Evolutionary conservation across 2,888 invertebrate genomes (phyloP), one percentile per base, ranked within the genome.

Genomic region (Dicranocentrus wangi): DNA sequence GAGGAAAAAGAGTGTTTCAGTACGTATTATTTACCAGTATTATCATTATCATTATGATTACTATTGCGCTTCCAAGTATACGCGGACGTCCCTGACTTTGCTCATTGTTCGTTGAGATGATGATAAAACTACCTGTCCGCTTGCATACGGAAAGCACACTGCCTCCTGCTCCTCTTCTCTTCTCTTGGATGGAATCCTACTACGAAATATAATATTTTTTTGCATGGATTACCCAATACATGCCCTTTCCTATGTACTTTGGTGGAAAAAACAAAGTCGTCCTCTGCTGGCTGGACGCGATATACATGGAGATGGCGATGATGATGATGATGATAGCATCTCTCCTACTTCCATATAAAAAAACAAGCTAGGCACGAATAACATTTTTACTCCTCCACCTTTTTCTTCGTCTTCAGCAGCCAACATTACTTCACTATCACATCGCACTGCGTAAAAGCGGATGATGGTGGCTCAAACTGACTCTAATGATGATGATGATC

Each of bases 381-480:
- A 10, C 47, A 47, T 47, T 47, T 47, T 47, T 47, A 55, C 55
- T 55, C 55, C 25, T 23, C 55, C 55, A 55, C 55, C 47, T 55
- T 10, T 19, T 55, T 23, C 47, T 47, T 5, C 47, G 25, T 55
- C 25, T 55, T 55, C 55, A 55, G 55, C 13, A n/a, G 47, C 13
- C 2, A 32, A 10, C 3, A 32, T 32, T 32, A 32, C 25, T 55
- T 7, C 15, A n/a, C n/a, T n/a, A n/a, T n/a, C n/a, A n/a, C n/a
- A n/a, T 10, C n/a, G 47, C 19, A 69, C 39, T 69, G 69, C 55
- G 53, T 39, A 55, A 55, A 69, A 69, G 55, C 53, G 69, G 66
- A 68, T 55, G 69, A 55, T 55, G 69, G 69, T 55, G 55, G 69
- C 69, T 69, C 55, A 55, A 69, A 69, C 69, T 69, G 69, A 69